Percentiles rank a stretch among this genome's conserved stretches.
phyloP scores from a whole-genome alignment of 2,113 vertebrate species.

The Serinus canaria region DNA sequence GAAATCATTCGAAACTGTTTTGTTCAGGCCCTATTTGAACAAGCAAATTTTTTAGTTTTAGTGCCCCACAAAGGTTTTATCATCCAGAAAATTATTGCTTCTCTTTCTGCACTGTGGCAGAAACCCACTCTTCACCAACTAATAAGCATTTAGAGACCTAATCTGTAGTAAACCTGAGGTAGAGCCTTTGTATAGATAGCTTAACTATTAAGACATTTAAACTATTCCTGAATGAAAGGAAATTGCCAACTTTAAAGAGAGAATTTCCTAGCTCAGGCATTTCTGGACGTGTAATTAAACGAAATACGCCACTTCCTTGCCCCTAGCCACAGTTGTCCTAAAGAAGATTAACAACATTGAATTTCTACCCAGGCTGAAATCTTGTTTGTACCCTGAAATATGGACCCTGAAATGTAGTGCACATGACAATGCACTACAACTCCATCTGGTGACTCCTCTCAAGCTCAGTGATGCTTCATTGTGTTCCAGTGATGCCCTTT shows the following conservation, averaged over 20 bases:
- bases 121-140: not conserved
- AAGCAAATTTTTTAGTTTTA: not conserved
- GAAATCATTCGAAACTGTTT: not conserved
- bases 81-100: not conserved
- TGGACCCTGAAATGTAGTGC: not conserved
- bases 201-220: not conserved
- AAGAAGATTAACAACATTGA: not conserved
- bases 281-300: not conserved
- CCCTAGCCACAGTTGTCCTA: not conserved
- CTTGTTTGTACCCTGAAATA: not conserved
- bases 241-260: not conserved
- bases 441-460: not conserved
- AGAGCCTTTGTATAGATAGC: not conserved
- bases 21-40: not conserved
- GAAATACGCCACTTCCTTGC: not conserved
- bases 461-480: not conserved
- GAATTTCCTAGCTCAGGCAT: not conserved
- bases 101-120: not conserved
- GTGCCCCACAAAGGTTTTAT: not conserved
- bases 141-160: not conserved
- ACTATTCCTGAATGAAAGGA: not conserved
- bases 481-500: not conserved
- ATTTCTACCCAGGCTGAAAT: not conserved
- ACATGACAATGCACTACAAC: not conserved
- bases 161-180: not conserved